Conservation (phyloP, 2,113 vertebrate genomes). For the Otus sunia region DNA sequence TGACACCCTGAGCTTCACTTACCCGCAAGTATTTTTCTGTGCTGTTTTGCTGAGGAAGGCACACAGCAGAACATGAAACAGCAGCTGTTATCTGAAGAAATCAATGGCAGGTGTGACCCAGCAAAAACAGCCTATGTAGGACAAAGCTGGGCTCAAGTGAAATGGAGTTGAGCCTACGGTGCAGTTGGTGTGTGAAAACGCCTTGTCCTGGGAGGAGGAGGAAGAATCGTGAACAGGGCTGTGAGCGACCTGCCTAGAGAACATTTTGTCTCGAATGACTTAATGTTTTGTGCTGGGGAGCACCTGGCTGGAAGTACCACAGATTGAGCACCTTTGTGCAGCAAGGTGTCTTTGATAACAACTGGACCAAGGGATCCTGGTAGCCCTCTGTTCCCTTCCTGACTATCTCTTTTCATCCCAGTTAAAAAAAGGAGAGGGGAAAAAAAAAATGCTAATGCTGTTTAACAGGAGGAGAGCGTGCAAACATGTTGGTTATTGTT, state of each 20-base stretch:
- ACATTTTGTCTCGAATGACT: neutral
- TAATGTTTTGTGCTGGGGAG: neutral
- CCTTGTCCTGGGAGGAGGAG: neutral
- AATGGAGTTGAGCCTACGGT: neutral
- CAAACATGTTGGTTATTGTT: conserved; percentile 44
- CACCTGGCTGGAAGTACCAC: neutral
- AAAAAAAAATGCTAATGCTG: neutral
- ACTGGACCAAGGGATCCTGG: neutral
- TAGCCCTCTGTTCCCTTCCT: neutral
- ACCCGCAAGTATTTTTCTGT: neutral
- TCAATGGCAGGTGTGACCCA: conserved; percentile 63
- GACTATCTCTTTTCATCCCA: neutral
- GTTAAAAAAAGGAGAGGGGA: neutral
- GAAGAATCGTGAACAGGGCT: neutral
- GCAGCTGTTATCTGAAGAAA: conserved; percentile 46
- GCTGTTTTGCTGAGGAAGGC: neutral
- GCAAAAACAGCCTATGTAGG: conserved; percentile 42
- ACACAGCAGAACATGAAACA: neutral
- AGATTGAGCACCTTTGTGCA: neutral
- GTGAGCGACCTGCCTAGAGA: neutral
- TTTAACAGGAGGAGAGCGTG: neutral
- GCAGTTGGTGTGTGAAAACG: neutral
- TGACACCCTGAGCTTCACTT: neutral
- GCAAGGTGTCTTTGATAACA: neutral
- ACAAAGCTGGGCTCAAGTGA: conserved; percentile 39